A percentile compares a stretch with the other conserved stretches of the same genome.
Evolutionary conservation across 2,888 invertebrate genomes (phyloP).

Genomic region (Junonia oenone): DNA sequence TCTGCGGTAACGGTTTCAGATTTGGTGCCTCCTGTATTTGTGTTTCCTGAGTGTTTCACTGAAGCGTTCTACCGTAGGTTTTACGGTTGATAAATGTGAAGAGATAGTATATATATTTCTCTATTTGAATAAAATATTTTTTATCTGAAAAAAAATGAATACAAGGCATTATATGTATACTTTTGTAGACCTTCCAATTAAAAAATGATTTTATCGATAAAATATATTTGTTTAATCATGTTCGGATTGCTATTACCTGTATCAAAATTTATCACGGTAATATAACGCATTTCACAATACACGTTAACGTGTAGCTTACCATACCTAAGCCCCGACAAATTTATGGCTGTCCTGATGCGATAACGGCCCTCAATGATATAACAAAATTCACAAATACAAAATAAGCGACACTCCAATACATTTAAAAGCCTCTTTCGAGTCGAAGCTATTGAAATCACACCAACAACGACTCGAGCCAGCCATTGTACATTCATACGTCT

Average conservation of each 20-base stretch:
- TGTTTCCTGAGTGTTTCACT: too few species aligned
- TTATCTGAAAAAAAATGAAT: too few species aligned
- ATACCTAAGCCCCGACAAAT: slow-evolving; percentile 21
- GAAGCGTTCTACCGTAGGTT: too few species aligned
- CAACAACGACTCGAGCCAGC: slow-evolving; percentile 33
- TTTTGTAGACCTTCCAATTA: too few species aligned
- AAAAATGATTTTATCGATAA: background rate
- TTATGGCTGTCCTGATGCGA: slow-evolving; percentile 28
- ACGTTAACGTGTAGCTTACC: slow-evolving; percentile 22
- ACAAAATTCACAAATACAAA: slow-evolving; percentile 25
- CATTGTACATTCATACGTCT: slow-evolving; percentile 65
- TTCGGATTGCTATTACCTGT: slow-evolving; percentile 20
- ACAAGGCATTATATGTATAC: too few species aligned
- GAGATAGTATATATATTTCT: too few species aligned
- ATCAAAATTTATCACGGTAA: slow-evolving; percentile 22
- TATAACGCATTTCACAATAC: slow-evolving; percentile 23
- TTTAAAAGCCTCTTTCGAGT: slow-evolving; percentile 29
- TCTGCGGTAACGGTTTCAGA: too few species aligned
- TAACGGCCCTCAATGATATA: slow-evolving; percentile 22
- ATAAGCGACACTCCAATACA: slow-evolving; percentile 23
- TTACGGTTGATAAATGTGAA: too few species aligned
- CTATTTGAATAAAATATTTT: too few species aligned
- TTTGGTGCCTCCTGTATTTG: too few species aligned
- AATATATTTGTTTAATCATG: slow-evolving; percentile 18
- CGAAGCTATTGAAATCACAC: slow-evolving; percentile 30